Conservation (phyloP, 2,113 vertebrate species). For the Carlito syrichta region DNA sequence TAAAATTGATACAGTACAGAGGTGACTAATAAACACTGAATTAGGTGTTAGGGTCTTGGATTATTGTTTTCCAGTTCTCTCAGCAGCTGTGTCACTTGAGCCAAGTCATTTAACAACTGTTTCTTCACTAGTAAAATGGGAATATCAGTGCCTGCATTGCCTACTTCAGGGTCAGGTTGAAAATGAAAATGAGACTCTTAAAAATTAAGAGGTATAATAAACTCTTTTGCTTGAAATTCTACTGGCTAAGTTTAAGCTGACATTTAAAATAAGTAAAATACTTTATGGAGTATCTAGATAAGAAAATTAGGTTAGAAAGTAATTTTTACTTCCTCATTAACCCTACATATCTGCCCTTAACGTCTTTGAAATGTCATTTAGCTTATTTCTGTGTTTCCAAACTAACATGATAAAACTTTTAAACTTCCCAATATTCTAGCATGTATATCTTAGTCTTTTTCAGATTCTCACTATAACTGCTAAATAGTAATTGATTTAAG, state of each 20-base stretch:
- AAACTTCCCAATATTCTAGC: not conserved
- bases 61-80: constrained; percentile 38
- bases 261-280: constrained; percentile 9
- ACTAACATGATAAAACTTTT: not conserved
- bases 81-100: constrained; percentile 4
- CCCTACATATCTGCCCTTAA: not conserved
- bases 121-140: constrained; percentile 7
- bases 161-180: not conserved
- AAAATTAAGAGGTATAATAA: constrained; percentile 37
- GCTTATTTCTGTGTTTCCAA: not conserved
- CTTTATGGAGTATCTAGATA: not conserved
- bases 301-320: constrained; percentile 21
- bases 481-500: not conserved
- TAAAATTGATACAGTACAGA: constrained; percentile 20
- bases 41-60: not conserved
- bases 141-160: not conserved
- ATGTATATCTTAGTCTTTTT: not conserved
- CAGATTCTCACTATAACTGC: not conserved
- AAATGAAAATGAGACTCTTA: constrained; percentile 31
- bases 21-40: not conserved
- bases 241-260: not conserved
- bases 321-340: constrained; percentile 27
- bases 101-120: constrained; percentile 1
- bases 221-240: constrained; percentile 21
- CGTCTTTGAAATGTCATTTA: not conserved